These are phyloP conservation scores for Cherax quadricarinatus DNA, from an alignment of 1,140 invertebrate genomes.

Conservation along the genomic window DNA sequence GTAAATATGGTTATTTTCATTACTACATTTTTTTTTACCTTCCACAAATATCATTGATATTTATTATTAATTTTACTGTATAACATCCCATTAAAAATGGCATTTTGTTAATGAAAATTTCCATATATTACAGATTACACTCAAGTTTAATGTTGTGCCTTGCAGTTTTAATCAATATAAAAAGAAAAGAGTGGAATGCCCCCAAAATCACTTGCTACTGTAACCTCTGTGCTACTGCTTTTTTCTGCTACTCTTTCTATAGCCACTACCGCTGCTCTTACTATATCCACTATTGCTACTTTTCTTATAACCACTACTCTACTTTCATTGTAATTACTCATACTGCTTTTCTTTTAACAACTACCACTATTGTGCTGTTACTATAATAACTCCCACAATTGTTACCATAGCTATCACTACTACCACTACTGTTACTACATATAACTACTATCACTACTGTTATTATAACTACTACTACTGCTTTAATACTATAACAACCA, in stretches of 20 bases:
- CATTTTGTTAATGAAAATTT: conserved; percentile 50
- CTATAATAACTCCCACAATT: too few relatives aligned
- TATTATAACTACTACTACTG: too few relatives aligned
- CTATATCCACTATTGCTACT: conserved; percentile 15
- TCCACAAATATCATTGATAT: neutral
- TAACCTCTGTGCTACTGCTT: neutral
- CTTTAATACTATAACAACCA: too few relatives aligned
- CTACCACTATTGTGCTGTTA: too few relatives aligned
- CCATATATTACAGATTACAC: conserved; percentile 69
- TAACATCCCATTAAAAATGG: conserved; percentile 13
- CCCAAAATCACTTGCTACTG: conserved; percentile 44
- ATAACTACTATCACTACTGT: too few relatives aligned
- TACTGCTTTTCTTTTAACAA: too few relatives aligned
- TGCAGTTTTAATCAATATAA: conserved; percentile 62
- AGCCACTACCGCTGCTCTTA: conserved; percentile 6
- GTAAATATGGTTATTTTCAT: conserved; percentile 66
- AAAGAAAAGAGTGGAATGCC: conserved; percentile 67
- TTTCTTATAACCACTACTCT: neutral
- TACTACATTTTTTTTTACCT: neutral
- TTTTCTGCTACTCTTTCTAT: neutral
- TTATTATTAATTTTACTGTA: neutral
- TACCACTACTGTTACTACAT: too few relatives aligned
- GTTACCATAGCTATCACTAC: too few relatives aligned
- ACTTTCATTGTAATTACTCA: too few relatives aligned
- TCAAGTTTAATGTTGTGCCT: conserved; percentile 69